Evolutionary conservation across 1,140 invertebrate genomes (phyloP).

Genomic region (Lineus longissimus): DNA sequence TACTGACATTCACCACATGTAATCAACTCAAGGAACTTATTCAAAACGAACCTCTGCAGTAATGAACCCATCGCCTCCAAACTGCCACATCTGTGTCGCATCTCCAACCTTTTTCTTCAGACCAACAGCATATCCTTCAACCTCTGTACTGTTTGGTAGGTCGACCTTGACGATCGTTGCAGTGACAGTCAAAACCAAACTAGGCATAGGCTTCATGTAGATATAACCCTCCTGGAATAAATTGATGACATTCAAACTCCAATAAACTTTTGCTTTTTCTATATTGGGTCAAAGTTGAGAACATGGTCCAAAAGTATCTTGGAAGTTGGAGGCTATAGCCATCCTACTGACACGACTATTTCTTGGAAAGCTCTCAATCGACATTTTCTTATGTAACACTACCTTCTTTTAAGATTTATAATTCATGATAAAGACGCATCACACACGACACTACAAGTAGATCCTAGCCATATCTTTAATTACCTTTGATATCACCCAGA

Average conservation of each 20-base stretch:
- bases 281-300: too few species aligned
- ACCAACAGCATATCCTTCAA: constrained; percentile 38
- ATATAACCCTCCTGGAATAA: constrained; percentile 42
- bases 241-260: constrained; percentile 10
- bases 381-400: too few species aligned
- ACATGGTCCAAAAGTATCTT: too few species aligned
- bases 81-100: constrained; percentile 43
- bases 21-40: too few species aligned
- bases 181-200: constrained; percentile 39
- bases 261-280: too few species aligned
- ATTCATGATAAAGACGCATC: neutral
- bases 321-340: too few species aligned
- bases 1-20: too few species aligned
- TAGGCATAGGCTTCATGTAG: constrained; percentile 39
- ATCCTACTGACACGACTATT: too few species aligned
- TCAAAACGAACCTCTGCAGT: constrained; percentile 37
- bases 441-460: too few species aligned
- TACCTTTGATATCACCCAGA: constrained; percentile 30
- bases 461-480: neutral
- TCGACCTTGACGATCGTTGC: constrained; percentile 28
- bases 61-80: constrained; percentile 42
- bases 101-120: constrained; percentile 37
- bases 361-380: too few species aligned
- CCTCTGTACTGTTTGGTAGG: constrained; percentile 17
- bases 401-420: too few species aligned